Conservation (phyloP, 2,888 invertebrate genomes). For the Mesorhabditis sp. region DNA sequence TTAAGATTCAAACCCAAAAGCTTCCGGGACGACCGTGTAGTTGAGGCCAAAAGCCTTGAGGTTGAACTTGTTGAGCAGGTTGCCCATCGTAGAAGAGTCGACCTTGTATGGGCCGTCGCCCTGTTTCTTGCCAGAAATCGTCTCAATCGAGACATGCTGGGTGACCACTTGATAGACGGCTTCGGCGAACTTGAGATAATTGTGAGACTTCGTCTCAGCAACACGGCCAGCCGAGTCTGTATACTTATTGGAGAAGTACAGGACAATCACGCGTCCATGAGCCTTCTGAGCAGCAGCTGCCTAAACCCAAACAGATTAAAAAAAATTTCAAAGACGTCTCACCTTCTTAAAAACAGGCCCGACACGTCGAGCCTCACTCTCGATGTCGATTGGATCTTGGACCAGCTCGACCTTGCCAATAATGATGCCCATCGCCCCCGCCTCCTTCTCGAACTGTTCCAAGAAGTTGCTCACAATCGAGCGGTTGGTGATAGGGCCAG, state of each 20-base stretch:
- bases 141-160: neutral
- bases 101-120: neutral
- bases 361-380: too few species aligned
- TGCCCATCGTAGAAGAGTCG: neutral
- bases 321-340: too few species aligned
- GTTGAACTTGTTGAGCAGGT: conserved; percentile 1
- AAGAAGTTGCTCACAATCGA: too few species aligned
- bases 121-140: conserved; percentile 3
- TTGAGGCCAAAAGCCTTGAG: neutral
- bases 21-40: conserved; percentile 1
- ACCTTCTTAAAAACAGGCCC: too few species aligned
- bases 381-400: too few species aligned
- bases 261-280: too few species aligned
- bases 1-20: neutral
- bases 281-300: too few species aligned
- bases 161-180: neutral
- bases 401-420: too few species aligned
- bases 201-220: conserved; percentile 2
- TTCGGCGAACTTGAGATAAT: neutral
- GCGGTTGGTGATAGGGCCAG: too few species aligned
- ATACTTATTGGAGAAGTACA: neutral
- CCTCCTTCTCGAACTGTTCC: too few species aligned
- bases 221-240: neutral
- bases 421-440: too few species aligned
- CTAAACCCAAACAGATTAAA: too few species aligned